Conservation (phyloP, 2,888 invertebrate genomes). For the Mylabris sibirica region DNA sequence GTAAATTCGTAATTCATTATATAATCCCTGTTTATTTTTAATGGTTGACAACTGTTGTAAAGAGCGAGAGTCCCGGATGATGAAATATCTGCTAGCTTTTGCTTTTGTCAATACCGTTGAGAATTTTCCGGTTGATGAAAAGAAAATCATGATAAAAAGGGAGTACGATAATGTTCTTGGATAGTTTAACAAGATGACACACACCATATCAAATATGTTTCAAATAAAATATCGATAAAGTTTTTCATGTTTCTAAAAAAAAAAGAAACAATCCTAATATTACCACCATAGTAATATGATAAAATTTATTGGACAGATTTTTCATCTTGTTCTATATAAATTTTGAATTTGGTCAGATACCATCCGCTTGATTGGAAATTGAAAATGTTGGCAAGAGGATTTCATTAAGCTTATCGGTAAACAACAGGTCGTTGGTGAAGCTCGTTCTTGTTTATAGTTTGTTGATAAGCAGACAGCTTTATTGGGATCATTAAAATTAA, state of each 20-base stretch:
- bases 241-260: not conserved
- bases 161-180: not conserved
- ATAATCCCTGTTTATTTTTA: slow-evolving; percentile 19
- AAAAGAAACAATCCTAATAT: no score
- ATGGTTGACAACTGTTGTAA: slow-evolving; percentile 10
- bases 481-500: slow-evolving; percentile 16
- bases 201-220: not conserved
- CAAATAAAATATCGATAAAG: not conserved
- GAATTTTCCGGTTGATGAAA: not conserved
- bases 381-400: slow-evolving; percentile 34
- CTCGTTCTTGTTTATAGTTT: slow-evolving; percentile 23
- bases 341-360: not conserved
- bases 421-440: slow-evolving; percentile 35
- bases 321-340: no score
- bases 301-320: no score
- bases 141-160: not conserved
- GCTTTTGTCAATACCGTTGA: not conserved
- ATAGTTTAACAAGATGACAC: not conserved
- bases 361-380: slow-evolving; percentile 36
- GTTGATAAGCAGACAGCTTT: slow-evolving; percentile 18
- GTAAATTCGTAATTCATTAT: slow-evolving; percentile 21
- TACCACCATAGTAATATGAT: no score
- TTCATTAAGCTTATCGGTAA: slow-evolving; percentile 38
- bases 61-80: not conserved
- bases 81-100: slow-evolving; percentile 14